These are phyloP conservation scores for Ciconia boyciana DNA, from an alignment of 2,113 vertebrate genomes.

Conservation along the genomic window DNA sequence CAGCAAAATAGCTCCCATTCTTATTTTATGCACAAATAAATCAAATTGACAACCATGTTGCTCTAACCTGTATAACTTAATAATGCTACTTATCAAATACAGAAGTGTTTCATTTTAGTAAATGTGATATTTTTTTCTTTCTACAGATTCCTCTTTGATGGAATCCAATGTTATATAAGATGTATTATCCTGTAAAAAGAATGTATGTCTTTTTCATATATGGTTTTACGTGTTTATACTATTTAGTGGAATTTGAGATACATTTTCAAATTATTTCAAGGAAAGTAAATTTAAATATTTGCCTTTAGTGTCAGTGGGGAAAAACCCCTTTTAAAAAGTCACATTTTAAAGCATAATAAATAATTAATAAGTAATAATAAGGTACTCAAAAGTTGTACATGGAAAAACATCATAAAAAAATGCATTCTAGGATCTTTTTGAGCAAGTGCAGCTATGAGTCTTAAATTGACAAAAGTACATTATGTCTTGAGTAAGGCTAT, in stretches of 20 bases:
- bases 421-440: not conserved
- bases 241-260: not conserved
- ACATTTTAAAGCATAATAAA: not conserved
- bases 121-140: not conserved
- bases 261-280: not conserved
- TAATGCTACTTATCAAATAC: not conserved
- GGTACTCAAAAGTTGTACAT: not conserved
- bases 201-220: not conserved
- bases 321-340: not conserved
- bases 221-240: not conserved
- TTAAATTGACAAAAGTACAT: not conserved
- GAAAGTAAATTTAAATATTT: not conserved
- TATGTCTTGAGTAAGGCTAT: not conserved
- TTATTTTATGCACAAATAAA: not conserved
- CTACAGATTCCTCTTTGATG: not conserved
- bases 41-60: not conserved
- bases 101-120: not conserved
- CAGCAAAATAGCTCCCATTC: not conserved
- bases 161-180: not conserved
- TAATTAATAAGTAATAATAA: not conserved
- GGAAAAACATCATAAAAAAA: not conserved
- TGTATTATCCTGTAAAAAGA: not conserved
- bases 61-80: not conserved
- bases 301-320: not conserved
- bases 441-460: not conserved